Conservation (phyloP, 2,113 vertebrate species). For the Chionomys nivalis region DNA sequence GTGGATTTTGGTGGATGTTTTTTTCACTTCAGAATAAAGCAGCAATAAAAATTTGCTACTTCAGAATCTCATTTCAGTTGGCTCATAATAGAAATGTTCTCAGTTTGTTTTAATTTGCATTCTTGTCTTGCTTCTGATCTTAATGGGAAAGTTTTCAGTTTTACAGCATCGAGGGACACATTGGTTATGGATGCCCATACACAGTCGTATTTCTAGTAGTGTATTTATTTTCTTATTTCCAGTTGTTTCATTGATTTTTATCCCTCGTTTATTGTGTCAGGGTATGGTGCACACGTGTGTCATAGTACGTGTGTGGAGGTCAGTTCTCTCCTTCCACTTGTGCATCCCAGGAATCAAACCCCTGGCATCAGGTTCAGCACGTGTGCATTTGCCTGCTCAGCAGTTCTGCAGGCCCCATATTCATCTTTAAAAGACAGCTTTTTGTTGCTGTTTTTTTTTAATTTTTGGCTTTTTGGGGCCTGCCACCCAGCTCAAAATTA, state of each 20-base stretch:
- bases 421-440: not conserved
- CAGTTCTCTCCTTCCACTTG: not conserved
- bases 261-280: not conserved
- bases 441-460: not conserved
- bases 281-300: not conserved
- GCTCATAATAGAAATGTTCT: not conserved
- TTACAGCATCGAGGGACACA: not conserved
- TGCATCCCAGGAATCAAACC: not conserved
- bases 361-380: not conserved
- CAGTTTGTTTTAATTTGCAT: no score
- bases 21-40: not conserved
- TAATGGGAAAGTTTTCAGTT: not conserved
- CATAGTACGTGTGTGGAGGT: not conserved
- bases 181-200: not conserved
- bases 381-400: not conserved
- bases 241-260: not conserved
- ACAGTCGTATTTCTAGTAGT: not conserved
- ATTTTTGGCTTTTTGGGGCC: not conserved
- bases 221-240: not conserved
- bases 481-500: not conserved
- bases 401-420: not conserved
- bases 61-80: not conserved
- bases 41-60: not conserved
- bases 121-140: not conserved
- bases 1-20: not conserved